Evolutionary conservation across 2,797 vertebrate genomes (phyloP).

Genomic region (Rhinogobio ventralis): DNA sequence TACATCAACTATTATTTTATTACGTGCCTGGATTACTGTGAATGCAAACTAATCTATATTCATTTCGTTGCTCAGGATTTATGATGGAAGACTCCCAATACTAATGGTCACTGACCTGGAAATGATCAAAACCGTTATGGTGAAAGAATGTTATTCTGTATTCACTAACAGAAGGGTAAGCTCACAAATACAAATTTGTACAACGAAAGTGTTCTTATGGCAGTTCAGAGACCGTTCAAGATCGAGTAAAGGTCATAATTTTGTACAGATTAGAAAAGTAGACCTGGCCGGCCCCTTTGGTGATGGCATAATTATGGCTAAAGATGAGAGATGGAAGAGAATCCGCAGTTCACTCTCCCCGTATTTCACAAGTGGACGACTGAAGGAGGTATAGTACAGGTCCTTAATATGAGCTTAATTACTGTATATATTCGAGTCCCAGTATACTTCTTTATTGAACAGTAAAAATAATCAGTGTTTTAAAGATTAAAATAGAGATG

Average conservation of each 20-base stretch:
- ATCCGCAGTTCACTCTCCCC: slow-evolving; percentile 79
- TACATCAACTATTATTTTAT: neutral
- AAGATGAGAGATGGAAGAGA: slow-evolving; percentile 82
- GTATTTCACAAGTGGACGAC: slow-evolving; percentile 81
- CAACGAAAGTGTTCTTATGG: neutral
- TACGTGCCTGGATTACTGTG: neutral
- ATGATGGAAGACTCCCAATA: slow-evolving; percentile 68
- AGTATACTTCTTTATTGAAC: neutral
- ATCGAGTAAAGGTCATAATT: neutral
- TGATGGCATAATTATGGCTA: slow-evolving; percentile 62
- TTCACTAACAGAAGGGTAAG: slow-evolving; percentile 81
- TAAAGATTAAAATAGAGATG: neutral
- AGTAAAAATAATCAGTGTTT: neutral
- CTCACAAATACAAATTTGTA: neutral
- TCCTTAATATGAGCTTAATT: neutral
- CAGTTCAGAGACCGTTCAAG: neutral
- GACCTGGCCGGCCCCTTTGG: slow-evolving; percentile 62
- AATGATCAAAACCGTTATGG: slow-evolving; percentile 75
- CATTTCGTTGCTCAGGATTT: slow-evolving; percentile 66
- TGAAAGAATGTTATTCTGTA: slow-evolving; percentile 77
- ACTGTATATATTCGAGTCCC: neutral
- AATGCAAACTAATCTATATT: neutral
- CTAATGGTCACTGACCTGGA: slow-evolving; percentile 75
- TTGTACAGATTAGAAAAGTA: slow-evolving; percentile 50
- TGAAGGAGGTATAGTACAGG: slow-evolving; percentile 77